Conservation (phyloP, 2,797 vertebrate genomes). For the Sebastes aleutianus region DNA sequence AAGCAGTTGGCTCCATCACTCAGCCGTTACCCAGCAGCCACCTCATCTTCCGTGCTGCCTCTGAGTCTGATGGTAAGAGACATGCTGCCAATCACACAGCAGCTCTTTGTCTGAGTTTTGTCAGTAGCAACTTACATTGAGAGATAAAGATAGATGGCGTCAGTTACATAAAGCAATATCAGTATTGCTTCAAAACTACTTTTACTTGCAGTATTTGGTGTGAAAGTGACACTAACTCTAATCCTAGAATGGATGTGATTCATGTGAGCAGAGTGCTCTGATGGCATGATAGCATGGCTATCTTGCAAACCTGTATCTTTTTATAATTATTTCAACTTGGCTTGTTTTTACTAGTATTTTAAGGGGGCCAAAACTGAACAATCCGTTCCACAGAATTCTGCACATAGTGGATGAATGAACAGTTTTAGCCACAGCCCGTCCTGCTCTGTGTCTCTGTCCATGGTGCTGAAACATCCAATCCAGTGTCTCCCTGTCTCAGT, state of each 20-base stretch:
- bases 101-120: neutral
- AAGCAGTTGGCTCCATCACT: conserved; percentile 97
- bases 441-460: conserved; percentile 20
- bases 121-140: neutral
- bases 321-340: neutral
- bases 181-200: neutral
- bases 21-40: conserved; percentile 98
- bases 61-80: conserved; percentile 95
- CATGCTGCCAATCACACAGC: conserved; percentile 16
- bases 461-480: conserved; percentile 45
- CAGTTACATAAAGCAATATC: neutral
- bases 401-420: neutral
- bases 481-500: neutral
- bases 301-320: too few relatives aligned
- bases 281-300: neutral
- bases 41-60: conserved; percentile 95
- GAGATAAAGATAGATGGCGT: neutral
- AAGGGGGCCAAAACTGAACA: neutral
- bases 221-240: neutral
- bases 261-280: neutral
- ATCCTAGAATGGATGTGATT: too few relatives aligned
- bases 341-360: neutral
- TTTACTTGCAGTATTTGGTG: neutral
- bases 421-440: neutral
- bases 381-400: neutral